A percentile compares a stretch with the other conserved stretches of the same genome.
These are phyloP conservation scores for Pogonognathellus flavescens DNA, from an alignment of 1,140 invertebrate genomes.

Conservation along the genomic window DNA sequence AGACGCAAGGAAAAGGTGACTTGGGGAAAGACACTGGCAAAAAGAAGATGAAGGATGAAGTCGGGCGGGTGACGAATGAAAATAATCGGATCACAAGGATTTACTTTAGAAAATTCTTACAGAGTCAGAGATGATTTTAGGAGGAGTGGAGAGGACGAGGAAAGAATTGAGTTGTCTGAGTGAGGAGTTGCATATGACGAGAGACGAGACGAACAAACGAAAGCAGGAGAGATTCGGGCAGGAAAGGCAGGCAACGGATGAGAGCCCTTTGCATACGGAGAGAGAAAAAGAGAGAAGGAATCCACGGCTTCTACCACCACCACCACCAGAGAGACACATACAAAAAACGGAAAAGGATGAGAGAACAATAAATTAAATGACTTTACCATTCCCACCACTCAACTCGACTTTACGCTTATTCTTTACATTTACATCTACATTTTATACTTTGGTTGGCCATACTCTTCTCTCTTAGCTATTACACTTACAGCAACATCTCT, in stretches of 20 bases:
- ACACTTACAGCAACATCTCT: not conserved
- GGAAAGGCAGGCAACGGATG: too few species aligned
- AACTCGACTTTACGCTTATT: not conserved
- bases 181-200: not conserved
- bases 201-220: not conserved
- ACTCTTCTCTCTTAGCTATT: constrained; percentile 8
- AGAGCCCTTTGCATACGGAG: not conserved
- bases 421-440: not conserved
- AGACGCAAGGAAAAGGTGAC: too few species aligned
- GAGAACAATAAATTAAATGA: constrained; percentile 63
- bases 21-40: not conserved
- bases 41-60: constrained; percentile 7
- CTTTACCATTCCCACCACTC: constrained; percentile 29
- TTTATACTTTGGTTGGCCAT: not conserved
- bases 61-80: constrained; percentile 59
- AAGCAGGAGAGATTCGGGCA: too few species aligned
- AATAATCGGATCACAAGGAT: constrained; percentile 60
- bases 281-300: not conserved
- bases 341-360: constrained; percentile 30
- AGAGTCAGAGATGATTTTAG: constrained; percentile 15
- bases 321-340: too few species aligned
- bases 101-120: not conserved
- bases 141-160: not conserved
- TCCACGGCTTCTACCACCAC: constrained; percentile 7
- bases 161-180: constrained; percentile 56